phyloP scores from a whole-genome alignment of 2,113 vertebrate species.

The Pomatostomus ruficeps region DNA sequence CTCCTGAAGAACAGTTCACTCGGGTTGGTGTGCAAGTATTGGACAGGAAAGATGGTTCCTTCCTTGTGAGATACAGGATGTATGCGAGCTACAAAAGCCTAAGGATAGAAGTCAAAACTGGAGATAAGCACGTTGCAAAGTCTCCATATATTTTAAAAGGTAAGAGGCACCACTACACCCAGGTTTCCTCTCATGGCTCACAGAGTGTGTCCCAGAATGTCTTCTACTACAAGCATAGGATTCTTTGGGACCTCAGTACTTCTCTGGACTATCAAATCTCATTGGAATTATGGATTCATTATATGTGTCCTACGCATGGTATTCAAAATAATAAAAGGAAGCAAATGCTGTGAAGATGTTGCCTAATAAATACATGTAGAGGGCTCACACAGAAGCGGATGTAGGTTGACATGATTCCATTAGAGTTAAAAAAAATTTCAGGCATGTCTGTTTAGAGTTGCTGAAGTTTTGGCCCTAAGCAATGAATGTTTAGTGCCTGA shows the following conservation, averaged over 20 bases:
- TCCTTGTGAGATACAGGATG: conserved; percentile 94
- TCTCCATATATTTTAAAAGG: conserved; percentile 93
- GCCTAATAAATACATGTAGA: neutral
- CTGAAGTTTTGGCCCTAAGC: neutral
- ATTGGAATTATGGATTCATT: neutral
- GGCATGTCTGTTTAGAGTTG: neutral
- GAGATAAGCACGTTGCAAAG: conserved; percentile 78
- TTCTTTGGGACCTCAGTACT: neutral
- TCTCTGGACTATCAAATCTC: neutral
- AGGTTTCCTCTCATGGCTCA: neutral
- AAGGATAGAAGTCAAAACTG: conserved; percentile 80
- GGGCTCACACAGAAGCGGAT: neutral
- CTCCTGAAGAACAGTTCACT: conserved; percentile 85
- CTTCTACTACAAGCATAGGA: neutral
- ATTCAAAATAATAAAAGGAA: neutral
- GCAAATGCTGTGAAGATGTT: neutral
- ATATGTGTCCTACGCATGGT: rapidly evolving
- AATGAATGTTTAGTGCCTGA: neutral
- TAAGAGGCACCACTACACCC: conserved; percentile 42
- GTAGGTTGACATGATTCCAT: neutral
- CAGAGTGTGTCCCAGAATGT: neutral
- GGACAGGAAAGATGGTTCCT: conserved; percentile 93
- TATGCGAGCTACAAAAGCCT: conserved; percentile 90
- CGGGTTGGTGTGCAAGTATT: conserved; percentile 91
- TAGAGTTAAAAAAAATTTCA: neutral